Conservation (phyloP, 2,888 invertebrate species). For the Sinodicranocentrus sp. region DNA sequence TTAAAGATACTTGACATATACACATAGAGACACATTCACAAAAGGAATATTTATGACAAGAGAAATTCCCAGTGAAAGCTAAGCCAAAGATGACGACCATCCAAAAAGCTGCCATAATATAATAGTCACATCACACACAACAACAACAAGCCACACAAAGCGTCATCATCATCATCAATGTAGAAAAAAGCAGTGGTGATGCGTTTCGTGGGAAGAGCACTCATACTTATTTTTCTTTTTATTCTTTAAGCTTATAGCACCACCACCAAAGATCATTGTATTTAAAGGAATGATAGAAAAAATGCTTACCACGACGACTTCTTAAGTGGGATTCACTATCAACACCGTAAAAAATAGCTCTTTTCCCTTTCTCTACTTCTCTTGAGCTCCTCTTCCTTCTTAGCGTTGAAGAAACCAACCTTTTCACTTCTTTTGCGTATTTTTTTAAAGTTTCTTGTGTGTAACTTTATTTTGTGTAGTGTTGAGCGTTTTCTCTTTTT, state of each 20-base stretch:
- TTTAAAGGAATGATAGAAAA: constrained; percentile 65
- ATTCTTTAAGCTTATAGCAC: constrained; percentile 56
- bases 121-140: constrained; percentile 66
- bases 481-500: background rate
- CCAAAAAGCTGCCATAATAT: constrained; percentile 62
- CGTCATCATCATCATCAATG: constrained; percentile 14
- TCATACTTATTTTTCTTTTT: constrained; percentile 24
- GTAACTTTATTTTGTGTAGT: background rate
- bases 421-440: constrained; percentile 31
- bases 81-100: constrained; percentile 65
- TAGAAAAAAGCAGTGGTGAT: background rate
- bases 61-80: constrained; percentile 67
- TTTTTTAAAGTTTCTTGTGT: constrained; percentile 20
- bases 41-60: constrained; percentile 66
- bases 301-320: constrained; percentile 68
- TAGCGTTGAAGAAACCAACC: constrained; percentile 36
- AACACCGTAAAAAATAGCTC: constrained; percentile 64
- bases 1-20: constrained; percentile 54
- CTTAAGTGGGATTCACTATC: constrained; percentile 71
- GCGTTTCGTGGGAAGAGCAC: background rate
- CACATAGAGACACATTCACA: constrained; percentile 47
- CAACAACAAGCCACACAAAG: constrained; percentile 45
- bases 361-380: constrained; percentile 6
- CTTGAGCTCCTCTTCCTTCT: background rate
- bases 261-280: constrained; percentile 62